phyloP scores from a whole-genome alignment of 2,888 invertebrate species.

The Agrotis puta region DNA sequence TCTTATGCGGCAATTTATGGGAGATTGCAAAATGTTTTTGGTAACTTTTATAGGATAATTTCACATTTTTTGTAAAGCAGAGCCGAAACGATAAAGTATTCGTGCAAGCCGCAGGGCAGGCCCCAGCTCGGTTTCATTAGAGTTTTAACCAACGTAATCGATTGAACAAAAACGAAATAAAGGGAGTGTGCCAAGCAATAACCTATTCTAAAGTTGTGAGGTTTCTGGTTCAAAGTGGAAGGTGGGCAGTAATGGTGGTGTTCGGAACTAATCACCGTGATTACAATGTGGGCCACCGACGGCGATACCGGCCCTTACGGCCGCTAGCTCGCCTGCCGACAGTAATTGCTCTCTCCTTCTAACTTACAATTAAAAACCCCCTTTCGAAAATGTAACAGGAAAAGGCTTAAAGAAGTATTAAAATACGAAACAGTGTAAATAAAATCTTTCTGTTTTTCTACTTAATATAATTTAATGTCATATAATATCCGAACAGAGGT shows the following conservation, averaged over 20 bases:
- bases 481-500: too few species aligned
- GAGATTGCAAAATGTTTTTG: slow-evolving; percentile 39
- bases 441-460: too few species aligned
- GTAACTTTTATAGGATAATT: slow-evolving; percentile 49
- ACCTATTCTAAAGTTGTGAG: slow-evolving; percentile 48
- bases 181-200: slow-evolving; percentile 59
- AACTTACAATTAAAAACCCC: slow-evolving; percentile 54
- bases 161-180: slow-evolving; percentile 52
- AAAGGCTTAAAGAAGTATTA: slow-evolving; percentile 12
- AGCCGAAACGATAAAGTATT: slow-evolving; percentile 46
- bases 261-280: slow-evolving; percentile 70
- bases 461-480: too few species aligned
- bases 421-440: too few species aligned
- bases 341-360: slow-evolving; percentile 59
- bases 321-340: slow-evolving; percentile 58
- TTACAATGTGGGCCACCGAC: slow-evolving; percentile 72
- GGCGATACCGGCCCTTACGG: slow-evolving; percentile 55
- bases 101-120: slow-evolving; percentile 52
- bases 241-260: slow-evolving; percentile 54
- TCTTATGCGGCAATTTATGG: slow-evolving; percentile 17
- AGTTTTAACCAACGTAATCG: slow-evolving; percentile 61
- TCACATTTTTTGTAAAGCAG: slow-evolving; percentile 48
- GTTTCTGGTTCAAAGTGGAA: slow-evolving; percentile 60
- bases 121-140: slow-evolving; percentile 52
- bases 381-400: slow-evolving; percentile 41